phyloP scores from a whole-genome alignment of 30 jellyfish, hydroid and myxozoan species.

The Rhopilema esculentum region DNA sequence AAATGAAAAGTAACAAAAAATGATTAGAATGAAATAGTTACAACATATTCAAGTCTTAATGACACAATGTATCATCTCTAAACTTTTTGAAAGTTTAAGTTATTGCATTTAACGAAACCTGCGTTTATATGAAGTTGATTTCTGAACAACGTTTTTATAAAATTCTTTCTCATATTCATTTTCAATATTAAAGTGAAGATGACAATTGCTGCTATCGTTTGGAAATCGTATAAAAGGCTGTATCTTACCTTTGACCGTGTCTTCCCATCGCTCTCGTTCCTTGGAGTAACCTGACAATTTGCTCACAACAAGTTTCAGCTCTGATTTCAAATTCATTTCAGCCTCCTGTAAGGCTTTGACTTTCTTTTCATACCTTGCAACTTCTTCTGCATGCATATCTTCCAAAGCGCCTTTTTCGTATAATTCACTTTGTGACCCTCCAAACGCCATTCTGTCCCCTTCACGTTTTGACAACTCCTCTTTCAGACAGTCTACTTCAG shows the following conservation, averaged over 20 bases:
- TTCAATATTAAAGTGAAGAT: too few relatives aligned
- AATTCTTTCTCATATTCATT: too few relatives aligned
- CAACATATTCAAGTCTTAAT: too few relatives aligned
- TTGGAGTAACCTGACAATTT: slow-evolving; percentile 26
- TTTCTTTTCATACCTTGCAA: slow-evolving; percentile 25
- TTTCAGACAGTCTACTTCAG: slow-evolving; percentile 71
- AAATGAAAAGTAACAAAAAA: neutral
- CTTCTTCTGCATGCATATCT: slow-evolving; percentile 22
- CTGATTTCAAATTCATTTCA: slow-evolving; percentile 65
- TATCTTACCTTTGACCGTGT: slow-evolving; percentile 37
- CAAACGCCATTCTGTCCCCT: neutral
- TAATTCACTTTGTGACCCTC: neutral
- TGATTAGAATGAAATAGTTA: too few relatives aligned
- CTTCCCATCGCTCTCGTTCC: slow-evolving; percentile 83
- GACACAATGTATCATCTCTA: too few relatives aligned
- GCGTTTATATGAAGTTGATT: too few relatives aligned
- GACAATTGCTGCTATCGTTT: neutral
- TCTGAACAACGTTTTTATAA: too few relatives aligned
- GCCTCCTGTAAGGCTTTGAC: slow-evolving; percentile 29
- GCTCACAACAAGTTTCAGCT: slow-evolving; percentile 38
- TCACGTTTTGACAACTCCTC: slow-evolving; percentile 57
- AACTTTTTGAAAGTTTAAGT: too few relatives aligned
- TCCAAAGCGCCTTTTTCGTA: slow-evolving; percentile 14
- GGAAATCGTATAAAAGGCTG: neutral
- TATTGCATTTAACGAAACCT: too few relatives aligned